These are phyloP conservation scores for Epinephelus awoara DNA, from an alignment of 2,797 vertebrate genomes.

Conservation along the genomic window DNA sequence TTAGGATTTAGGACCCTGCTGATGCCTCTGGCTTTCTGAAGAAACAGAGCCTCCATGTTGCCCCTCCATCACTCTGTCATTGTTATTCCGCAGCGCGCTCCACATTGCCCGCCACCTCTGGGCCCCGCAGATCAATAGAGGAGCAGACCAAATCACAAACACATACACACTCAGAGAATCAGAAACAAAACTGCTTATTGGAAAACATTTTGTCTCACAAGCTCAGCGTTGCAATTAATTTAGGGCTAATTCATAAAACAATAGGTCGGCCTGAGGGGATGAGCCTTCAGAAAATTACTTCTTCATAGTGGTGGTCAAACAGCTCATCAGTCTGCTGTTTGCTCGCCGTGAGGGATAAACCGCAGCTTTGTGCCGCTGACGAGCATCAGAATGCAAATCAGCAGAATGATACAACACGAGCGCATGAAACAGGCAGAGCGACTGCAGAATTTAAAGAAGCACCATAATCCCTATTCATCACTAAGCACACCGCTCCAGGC, in stretches of 20 bases:
- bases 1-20: slow-evolving; percentile 49
- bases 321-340: slow-evolving; percentile 57
- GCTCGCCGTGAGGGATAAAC: slow-evolving; percentile 54
- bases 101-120: slow-evolving; percentile 50
- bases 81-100: slow-evolving; percentile 67
- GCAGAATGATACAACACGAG: slow-evolving; percentile 46
- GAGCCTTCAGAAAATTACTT: slow-evolving; percentile 44
- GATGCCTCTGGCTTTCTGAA: slow-evolving; percentile 52
- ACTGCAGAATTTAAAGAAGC: slow-evolving; percentile 69
- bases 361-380: slow-evolving; percentile 54
- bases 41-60: slow-evolving; percentile 44
- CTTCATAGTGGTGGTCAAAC: slow-evolving; percentile 50
- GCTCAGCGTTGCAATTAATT: slow-evolving; percentile 66
- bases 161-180: slow-evolving; percentile 21
- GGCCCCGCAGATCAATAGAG: slow-evolving; percentile 66
- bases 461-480: slow-evolving; percentile 72
- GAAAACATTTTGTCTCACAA: slow-evolving; percentile 58
- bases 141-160: slow-evolving; percentile 61
- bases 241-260: slow-evolving; percentile 67
- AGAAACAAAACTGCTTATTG: slow-evolving; percentile 58
- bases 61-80: slow-evolving; percentile 50
- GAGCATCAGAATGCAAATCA: slow-evolving; percentile 75
- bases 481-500: slow-evolving; percentile 54
- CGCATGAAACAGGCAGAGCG: slow-evolving; percentile 57
- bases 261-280: slow-evolving; percentile 47